A percentile compares a stretch with the other conserved stretches of the same genome.
Conservation (phyloP, 2,113 vertebrate genomes). For the Noctilio leporinus region DNA sequence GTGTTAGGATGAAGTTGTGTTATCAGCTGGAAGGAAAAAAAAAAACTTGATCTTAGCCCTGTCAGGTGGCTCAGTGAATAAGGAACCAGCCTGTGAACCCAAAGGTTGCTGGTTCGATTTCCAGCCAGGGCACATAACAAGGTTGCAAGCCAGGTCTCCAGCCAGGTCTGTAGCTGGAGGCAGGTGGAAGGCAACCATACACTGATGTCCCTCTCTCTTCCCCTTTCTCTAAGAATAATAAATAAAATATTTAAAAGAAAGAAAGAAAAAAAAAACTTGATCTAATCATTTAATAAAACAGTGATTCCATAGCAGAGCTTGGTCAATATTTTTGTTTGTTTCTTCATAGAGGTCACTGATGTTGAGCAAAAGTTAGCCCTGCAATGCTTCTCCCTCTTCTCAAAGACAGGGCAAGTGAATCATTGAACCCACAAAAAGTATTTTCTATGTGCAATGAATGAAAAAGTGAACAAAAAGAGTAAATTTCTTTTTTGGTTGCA, state of each 20-base stretch:
- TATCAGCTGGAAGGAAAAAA: background rate
- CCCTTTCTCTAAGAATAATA: no score
- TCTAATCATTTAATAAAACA: background rate
- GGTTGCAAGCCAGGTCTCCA: no score
- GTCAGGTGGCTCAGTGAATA: no score
- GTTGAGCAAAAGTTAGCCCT: background rate
- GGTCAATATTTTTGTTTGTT: background rate
- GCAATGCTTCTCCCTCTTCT: background rate
- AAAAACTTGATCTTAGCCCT: background rate
- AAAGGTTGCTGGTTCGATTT: no score
- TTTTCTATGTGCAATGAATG: background rate
- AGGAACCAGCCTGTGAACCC: no score
- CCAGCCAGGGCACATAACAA: no score
- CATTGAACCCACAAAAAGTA: background rate
- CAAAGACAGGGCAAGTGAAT: background rate
- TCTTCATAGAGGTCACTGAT: background rate
- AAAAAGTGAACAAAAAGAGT: conserved; percentile 15
- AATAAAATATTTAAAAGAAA: no score
- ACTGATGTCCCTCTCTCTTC: no score
- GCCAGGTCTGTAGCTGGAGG: no score
- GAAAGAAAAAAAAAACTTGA: background rate
- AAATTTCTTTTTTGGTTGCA: conserved; percentile 18
- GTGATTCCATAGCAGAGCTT: background rate
- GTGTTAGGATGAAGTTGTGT: background rate
- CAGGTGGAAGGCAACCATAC: no score